These are phyloP conservation scores for Triplophysa yarkandensis DNA, from an alignment of 2,797 vertebrate genomes.

Conservation along the genomic window DNA sequence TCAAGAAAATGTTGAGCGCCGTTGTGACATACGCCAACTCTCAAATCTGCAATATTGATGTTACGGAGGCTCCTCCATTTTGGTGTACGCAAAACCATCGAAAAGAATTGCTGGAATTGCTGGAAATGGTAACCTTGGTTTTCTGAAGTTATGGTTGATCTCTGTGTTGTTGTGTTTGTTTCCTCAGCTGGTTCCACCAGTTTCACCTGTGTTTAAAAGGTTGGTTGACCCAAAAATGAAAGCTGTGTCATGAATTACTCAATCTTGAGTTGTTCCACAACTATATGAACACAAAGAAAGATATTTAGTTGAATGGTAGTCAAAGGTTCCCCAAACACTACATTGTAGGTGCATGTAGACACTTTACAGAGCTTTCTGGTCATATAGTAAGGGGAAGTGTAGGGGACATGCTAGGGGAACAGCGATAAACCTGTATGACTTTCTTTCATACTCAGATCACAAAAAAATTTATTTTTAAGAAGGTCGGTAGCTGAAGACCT, in stretches of 20 bases:
- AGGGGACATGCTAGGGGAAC: background rate
- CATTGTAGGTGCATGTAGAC: background rate
- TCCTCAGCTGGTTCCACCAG: background rate
- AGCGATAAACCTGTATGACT: no score
- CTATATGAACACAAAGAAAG: no score
- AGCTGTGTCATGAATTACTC: no score
- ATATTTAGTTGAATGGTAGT: no score
- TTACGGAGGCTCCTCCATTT: conserved; percentile 33
- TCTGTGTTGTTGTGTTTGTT: background rate
- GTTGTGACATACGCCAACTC: conserved; percentile 68
- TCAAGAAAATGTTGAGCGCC: conserved; percentile 72
- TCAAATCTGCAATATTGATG: conserved; percentile 73
- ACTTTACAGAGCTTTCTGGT: background rate
- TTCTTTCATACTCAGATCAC: no score
- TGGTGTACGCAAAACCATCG: conserved; percentile 7
- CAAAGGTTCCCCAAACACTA: no score
- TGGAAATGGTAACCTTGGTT: background rate
- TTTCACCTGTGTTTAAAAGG: conserved; percentile 14
- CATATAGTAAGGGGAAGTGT: background rate
- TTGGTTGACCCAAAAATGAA: no score
- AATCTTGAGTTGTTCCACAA: no score
- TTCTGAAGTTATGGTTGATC: background rate
- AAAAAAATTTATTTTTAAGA: no score
- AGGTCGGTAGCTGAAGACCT: no score
- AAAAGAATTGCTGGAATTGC: background rate